These are phyloP conservation scores for Microdon myrmicae DNA, from an alignment of 2,888 invertebrate species.

Conservation along the genomic window DNA sequence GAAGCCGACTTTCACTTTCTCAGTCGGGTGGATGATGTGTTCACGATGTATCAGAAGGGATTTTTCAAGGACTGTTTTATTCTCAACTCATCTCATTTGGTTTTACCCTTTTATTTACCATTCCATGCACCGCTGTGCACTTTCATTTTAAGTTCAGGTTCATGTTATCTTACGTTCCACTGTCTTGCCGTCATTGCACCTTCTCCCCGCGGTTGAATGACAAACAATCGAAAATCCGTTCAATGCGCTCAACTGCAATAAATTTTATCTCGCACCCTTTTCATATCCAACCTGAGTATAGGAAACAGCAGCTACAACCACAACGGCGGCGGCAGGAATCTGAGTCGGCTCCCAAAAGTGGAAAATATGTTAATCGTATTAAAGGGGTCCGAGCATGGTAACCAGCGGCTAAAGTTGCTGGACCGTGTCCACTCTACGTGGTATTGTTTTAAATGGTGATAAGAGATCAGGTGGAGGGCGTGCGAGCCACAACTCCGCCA, in stretches of 20 bases:
- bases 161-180: too few species aligned
- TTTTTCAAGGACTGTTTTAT: slow-evolving; percentile 39
- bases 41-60: slow-evolving; percentile 20
- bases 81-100: slow-evolving; percentile 2
- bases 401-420: slow-evolving; percentile 6
- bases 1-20: slow-evolving; percentile 51
- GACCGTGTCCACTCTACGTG: slow-evolving; percentile 19
- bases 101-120: too few species aligned
- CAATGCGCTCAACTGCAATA: slow-evolving; percentile 36
- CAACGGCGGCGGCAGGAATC: neutral
- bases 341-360: slow-evolving; percentile 28
- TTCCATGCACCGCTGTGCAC: too few species aligned
- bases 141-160: slow-evolving; percentile 33
- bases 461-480: slow-evolving; percentile 48
- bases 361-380: slow-evolving; percentile 51
- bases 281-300: slow-evolving; percentile 8
- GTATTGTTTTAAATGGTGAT: slow-evolving; percentile 43
- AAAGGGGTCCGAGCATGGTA: slow-evolving; percentile 32
- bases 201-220: slow-evolving; percentile 25
- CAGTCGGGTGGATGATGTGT: slow-evolving; percentile 26
- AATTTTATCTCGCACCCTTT: slow-evolving; percentile 42
- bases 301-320: neutral
- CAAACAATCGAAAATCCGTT: slow-evolving; percentile 49
- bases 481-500: slow-evolving; percentile 19
- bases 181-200: neutral